Conservation (phyloP, 1,140 invertebrate genomes). For the Chymomyza costata region DNA sequence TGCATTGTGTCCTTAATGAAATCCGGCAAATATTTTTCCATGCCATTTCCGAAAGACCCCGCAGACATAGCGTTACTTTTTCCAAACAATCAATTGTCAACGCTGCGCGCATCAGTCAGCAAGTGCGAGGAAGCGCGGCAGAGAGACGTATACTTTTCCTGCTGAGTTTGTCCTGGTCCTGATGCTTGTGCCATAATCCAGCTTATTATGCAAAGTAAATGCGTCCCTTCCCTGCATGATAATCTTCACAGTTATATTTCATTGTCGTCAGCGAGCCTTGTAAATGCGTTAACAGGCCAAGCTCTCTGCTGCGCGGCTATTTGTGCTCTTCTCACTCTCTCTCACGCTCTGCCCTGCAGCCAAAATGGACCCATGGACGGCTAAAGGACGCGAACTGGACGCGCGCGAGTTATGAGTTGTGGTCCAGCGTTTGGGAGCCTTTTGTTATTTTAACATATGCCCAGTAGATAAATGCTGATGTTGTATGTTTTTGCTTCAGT, state of each 20-base stretch:
- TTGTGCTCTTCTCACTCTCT: constrained; percentile 3
- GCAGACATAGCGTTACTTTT: not conserved
- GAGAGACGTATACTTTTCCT: too few relatives aligned
- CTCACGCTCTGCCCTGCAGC: too few relatives aligned
- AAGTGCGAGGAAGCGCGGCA: too few relatives aligned
- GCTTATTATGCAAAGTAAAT: constrained; percentile 70
- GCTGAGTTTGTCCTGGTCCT: too few relatives aligned
- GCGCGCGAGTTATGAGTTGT: too few relatives aligned
- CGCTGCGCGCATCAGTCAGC: constrained; percentile 10
- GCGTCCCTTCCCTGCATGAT: constrained; percentile 31
- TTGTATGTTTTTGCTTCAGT: too few relatives aligned
- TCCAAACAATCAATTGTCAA: constrained; percentile 53
- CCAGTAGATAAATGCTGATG: too few relatives aligned
- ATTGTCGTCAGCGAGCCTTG: constrained; percentile 60
- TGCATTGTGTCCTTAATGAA: constrained; percentile 35
- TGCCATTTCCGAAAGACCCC: constrained; percentile 30
- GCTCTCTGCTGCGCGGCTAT: not conserved
- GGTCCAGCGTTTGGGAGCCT: too few relatives aligned
- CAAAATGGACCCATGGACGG: too few relatives aligned
- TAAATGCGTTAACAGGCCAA: constrained; percentile 59
- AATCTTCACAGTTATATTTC: constrained; percentile 65
- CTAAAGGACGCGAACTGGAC: too few relatives aligned
- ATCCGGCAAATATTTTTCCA: constrained; percentile 51
- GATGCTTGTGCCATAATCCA: constrained; percentile 43
- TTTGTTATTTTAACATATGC: too few relatives aligned